Base-by-base conservation (phyloP, 1,140 invertebrate species). In the Scaptomyza hsui region DNA sequence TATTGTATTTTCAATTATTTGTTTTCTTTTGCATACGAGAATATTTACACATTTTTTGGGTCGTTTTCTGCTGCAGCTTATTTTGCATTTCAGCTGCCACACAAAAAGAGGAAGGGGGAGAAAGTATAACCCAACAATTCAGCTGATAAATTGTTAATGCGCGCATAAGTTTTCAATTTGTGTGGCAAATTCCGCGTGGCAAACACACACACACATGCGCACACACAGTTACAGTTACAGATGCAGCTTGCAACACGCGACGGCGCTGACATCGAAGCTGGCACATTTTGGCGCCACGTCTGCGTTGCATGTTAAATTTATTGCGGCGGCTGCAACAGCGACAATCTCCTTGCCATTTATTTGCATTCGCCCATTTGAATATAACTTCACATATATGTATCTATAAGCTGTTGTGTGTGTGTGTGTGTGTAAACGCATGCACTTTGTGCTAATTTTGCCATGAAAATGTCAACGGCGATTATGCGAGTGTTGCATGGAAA, bases 111-210 rank as follows among this genome's bases (percentile, higher is more conserved):
- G 4, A 4, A 21, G 1, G 19, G 57, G 69, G 82, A 78, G 26
- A 9, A 5, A 12, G 32, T n/a, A n/a, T 37, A 83, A 78, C 75
- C 62, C 75, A 78, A 78, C 79, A 83, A 83, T 83, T 83, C 72
- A 61, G 63, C 63, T 78, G 75, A 77, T 83, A 83, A 83, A 83
- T 83, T 83, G 79, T 83, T 83, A 83, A 83, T 83, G 79, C 65
- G 79, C 75, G 75, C 79, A 83, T 83, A 83, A 83, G 75, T 83
- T 83, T 83, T 83, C 79, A 83, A 83, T 83, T 83, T 83, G 79
- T 83, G 79, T 71, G 72, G 78, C 74, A 82, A 83, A 86, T 86
- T 71, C 77, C 65, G 70, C 56, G 59, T 60, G 48, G 67, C 60
- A 71, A 12, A 47, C 48, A 61, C 39, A 15, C 32, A 37, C 37